phyloP scores from a whole-genome alignment of 2,797 vertebrate genomes.

The Morelia viridis region DNA sequence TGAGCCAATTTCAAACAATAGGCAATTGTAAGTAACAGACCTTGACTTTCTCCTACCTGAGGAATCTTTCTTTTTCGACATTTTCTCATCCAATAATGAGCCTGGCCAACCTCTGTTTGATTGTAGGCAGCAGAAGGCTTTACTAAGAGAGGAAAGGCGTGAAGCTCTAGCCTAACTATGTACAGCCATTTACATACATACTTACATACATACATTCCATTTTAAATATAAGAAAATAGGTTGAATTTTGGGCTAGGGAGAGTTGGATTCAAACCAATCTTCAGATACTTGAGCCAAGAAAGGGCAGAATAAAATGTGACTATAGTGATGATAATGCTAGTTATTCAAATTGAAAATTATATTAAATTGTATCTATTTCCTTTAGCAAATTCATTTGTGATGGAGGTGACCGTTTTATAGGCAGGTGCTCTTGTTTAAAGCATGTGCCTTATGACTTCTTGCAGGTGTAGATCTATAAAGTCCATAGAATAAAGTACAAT shows the following conservation, averaged over 20 bases:
- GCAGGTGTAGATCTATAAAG: neutral
- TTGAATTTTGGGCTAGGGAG: neutral
- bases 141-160: neutral
- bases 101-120: neutral
- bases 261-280: neutral
- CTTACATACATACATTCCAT: neutral
- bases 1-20: neutral
- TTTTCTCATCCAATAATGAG: neutral
- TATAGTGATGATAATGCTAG: neutral
- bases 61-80: neutral
- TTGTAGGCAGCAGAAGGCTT: neutral
- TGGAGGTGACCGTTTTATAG: neutral
- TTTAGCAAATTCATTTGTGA: neutral
- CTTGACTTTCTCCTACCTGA: neutral
- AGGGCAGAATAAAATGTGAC: neutral
- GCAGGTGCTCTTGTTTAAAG: neutral
- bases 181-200: neutral
- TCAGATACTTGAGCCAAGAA: neutral
- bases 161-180: neutral
- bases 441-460: neutral
- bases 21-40: neutral
- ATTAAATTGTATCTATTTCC: neutral
- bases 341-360: neutral
- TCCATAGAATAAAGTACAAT: neutral
- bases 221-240: neutral